Evolutionary conservation across 1,140 invertebrate species (phyloP).

Genomic region (Diorhabda carinulata): DNA sequence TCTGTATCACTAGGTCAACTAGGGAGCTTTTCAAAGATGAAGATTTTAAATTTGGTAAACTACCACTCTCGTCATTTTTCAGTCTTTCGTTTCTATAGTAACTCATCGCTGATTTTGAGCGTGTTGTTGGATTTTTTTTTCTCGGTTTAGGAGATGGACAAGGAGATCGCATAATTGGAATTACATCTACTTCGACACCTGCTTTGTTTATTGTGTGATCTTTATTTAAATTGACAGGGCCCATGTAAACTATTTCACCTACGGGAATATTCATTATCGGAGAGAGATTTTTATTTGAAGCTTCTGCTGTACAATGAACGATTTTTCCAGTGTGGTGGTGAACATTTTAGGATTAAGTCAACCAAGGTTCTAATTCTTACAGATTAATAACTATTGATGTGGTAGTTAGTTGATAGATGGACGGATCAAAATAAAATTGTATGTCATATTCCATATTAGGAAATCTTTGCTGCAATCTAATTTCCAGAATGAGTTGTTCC

Average conservation of each 20-base stretch:
- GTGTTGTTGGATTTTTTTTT: constrained; percentile 21
- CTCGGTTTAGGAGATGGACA: constrained; percentile 38
- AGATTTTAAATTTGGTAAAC: constrained; percentile 41
- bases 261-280: constrained; percentile 26
- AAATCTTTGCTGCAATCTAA: too few relatives aligned
- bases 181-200: constrained; percentile 46
- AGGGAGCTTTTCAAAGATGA: constrained; percentile 30
- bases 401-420: too few relatives aligned
- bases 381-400: too few relatives aligned
- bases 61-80: constrained; percentile 35
- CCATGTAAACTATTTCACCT: constrained; percentile 49
- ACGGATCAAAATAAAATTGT: too few relatives aligned
- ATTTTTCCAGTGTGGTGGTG: not conserved
- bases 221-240: constrained; percentile 48
- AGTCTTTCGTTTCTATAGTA: constrained; percentile 29
- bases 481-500: too few relatives aligned
- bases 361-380: not conserved
- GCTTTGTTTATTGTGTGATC: constrained; percentile 46
- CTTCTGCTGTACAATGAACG: not conserved
- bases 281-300: not conserved
- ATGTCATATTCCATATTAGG: too few relatives aligned
- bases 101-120: constrained; percentile 41
- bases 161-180: constrained; percentile 45
- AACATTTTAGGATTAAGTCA: constrained; percentile 5
- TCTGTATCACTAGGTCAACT: constrained; percentile 37